Percentiles rank a stretch among this genome's conserved stretches.
phyloP scores from a whole-genome alignment of 2,113 vertebrate genomes.

The Collichthys lucidus region DNA sequence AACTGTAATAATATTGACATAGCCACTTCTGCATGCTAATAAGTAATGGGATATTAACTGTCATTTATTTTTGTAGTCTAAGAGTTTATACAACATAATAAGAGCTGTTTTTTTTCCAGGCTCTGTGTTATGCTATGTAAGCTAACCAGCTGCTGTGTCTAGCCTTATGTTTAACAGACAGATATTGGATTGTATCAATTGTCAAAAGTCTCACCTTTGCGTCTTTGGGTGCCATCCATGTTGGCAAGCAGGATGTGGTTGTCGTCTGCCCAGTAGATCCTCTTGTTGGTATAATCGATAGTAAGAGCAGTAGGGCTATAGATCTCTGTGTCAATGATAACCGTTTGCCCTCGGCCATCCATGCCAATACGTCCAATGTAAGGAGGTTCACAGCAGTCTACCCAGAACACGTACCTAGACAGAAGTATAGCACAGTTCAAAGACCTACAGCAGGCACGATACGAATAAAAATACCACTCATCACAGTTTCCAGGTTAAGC shows the following conservation, averaged over 20 bases:
- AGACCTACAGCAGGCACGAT: slow-evolving; percentile 5
- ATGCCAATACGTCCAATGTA: slow-evolving; percentile 95
- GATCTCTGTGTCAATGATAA: slow-evolving; percentile 93
- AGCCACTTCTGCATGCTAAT: too few species aligned
- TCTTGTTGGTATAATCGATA: slow-evolving; percentile 96
- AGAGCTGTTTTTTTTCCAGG: neutral
- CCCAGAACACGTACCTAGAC: slow-evolving; percentile 95
- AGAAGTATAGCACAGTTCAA: slow-evolving; percentile 27
- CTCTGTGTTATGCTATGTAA: neutral
- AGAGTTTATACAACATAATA: neutral
- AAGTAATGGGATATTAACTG: too few species aligned
- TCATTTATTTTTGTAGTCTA: neutral
- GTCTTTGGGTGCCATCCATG: slow-evolving; percentile 93
- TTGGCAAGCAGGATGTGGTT: slow-evolving; percentile 96
- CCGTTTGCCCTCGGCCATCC: slow-evolving; percentile 91
- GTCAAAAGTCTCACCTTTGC: slow-evolving; percentile 86
- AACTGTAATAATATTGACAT: neutral
- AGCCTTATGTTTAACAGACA: neutral
- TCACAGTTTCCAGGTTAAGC: neutral
- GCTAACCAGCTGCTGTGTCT: neutral
- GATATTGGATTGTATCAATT: neutral
- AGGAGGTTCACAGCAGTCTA: slow-evolving; percentile 95
- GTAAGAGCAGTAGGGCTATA: slow-evolving; percentile 94
- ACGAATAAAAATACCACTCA: slow-evolving; percentile 3
- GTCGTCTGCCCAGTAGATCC: slow-evolving; percentile 97